Evolutionary conservation across 53 echinoderm and acorn worm species (phyloP).

Genomic region (Apostichopus leukothele): DNA sequence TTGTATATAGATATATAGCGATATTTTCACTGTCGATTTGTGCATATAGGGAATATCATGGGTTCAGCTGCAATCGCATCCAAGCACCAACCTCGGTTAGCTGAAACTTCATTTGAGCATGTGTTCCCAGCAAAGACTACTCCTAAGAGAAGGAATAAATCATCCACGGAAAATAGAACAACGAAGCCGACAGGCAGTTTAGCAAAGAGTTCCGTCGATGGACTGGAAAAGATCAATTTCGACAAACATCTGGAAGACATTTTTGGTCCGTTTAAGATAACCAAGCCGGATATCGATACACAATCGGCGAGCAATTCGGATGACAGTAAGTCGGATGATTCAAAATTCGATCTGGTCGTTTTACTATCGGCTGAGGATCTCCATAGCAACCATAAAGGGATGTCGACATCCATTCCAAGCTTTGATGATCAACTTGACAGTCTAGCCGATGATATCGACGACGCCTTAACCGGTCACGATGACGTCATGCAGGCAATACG

Average conservation of each 20-base stretch:
- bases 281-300: neutral
- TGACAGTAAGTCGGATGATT: slow-evolving; percentile 2
- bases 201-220: neutral
- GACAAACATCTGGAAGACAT: neutral
- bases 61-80: too few relatives aligned
- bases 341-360: neutral
- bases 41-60: too few relatives aligned
- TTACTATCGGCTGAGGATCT: neutral
- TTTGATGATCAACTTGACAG: slow-evolving; percentile 1
- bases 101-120: too few relatives aligned
- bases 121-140: too few relatives aligned
- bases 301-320: neutral
- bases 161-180: too few relatives aligned
- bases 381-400: neutral
- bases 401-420: neutral
- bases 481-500: slow-evolving; percentile 32
- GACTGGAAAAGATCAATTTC: neutral
- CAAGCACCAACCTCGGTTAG: too few relatives aligned
- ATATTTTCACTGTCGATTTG: too few relatives aligned
- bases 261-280: neutral
- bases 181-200: neutral
- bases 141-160: too few relatives aligned
- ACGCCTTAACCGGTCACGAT: slow-evolving; percentile 15
- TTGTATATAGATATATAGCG: too few relatives aligned
- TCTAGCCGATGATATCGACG: slow-evolving; percentile 13